Conservation (phyloP, 2,797 vertebrate genomes). For the Argyrosomus regius region DNA sequence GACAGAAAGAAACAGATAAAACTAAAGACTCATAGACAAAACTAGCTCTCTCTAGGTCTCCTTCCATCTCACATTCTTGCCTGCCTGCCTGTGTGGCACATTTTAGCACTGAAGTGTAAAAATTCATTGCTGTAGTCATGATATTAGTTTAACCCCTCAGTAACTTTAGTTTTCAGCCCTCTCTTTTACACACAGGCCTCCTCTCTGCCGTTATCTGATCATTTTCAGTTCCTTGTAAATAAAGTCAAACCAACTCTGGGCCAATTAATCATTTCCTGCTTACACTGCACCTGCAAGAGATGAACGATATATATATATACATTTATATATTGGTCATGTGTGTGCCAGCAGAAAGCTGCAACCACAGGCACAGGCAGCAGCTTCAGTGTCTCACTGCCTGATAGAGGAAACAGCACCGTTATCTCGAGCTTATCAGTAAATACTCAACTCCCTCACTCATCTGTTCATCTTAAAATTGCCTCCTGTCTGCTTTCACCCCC, state of each 20-base stretch:
- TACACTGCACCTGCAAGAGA: constrained; percentile 6
- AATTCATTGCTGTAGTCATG: constrained; percentile 8
- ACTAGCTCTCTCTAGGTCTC: background rate
- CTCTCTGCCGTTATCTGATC: constrained; percentile 6
- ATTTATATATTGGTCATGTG: too few species aligned
- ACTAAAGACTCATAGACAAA: constrained; percentile 7
- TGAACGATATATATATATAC: too few species aligned
- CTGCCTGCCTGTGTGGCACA: constrained; percentile 26
- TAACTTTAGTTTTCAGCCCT: constrained; percentile 3
- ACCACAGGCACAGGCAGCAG: background rate
- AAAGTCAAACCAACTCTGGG: background rate
- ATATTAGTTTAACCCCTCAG: background rate
- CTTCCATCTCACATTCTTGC: background rate
- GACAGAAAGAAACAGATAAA: background rate
- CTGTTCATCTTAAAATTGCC: constrained; percentile 22
- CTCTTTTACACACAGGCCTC: background rate
- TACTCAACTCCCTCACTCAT: background rate
- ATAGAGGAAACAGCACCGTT: constrained; percentile 14
- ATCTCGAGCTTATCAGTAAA: background rate
- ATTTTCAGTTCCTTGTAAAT: constrained; percentile 53
- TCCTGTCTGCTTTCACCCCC: background rate
- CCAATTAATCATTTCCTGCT: constrained; percentile 16
- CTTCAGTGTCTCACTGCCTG: background rate
- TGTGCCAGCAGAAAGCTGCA: background rate
- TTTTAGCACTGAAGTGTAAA: constrained; percentile 62